phyloP scores from a whole-genome alignment of 2,888 invertebrate genomes.

The Apocheima hispidaria region DNA sequence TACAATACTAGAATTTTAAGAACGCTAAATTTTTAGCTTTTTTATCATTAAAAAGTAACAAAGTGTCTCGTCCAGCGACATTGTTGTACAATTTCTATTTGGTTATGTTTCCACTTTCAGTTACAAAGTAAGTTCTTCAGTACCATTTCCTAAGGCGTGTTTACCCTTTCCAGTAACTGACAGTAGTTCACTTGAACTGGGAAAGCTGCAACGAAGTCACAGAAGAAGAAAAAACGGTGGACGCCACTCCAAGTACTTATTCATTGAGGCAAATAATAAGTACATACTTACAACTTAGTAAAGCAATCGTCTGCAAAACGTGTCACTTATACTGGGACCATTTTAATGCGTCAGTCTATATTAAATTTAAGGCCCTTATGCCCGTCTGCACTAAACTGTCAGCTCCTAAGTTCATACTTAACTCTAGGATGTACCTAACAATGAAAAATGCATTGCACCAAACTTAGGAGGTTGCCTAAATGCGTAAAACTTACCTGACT shows the following conservation, averaged over 20 bases:
- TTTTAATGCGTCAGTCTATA: too few relatives aligned
- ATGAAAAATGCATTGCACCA: too few relatives aligned
- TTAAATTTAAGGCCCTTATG: too few relatives aligned
- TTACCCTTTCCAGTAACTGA: constrained; percentile 37
- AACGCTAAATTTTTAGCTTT: neutral
- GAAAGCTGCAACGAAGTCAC: constrained; percentile 1
- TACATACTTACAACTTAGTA: neutral
- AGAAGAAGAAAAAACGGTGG: neutral
- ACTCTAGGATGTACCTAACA: too few relatives aligned
- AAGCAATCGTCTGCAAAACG: neutral
- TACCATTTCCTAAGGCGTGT: constrained; percentile 28
- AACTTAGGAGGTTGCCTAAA: too few relatives aligned
- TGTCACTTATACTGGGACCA: too few relatives aligned
- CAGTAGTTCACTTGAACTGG: constrained; percentile 29
- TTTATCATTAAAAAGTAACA: constrained; percentile 2
- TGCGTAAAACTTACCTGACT: too few relatives aligned
- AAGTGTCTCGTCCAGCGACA: constrained; percentile 4
- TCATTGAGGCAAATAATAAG: neutral
- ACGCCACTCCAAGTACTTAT: neutral
- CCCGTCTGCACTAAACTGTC: too few relatives aligned
- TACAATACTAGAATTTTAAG: neutral
- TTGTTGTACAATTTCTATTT: constrained; percentile 20
- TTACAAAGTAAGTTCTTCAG: constrained; percentile 31
- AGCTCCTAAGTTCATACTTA: too few relatives aligned
- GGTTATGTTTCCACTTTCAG: constrained; percentile 28